These are phyloP conservation scores for Progne subis DNA, from an alignment of 2,113 vertebrate species.

Conservation along the genomic window DNA sequence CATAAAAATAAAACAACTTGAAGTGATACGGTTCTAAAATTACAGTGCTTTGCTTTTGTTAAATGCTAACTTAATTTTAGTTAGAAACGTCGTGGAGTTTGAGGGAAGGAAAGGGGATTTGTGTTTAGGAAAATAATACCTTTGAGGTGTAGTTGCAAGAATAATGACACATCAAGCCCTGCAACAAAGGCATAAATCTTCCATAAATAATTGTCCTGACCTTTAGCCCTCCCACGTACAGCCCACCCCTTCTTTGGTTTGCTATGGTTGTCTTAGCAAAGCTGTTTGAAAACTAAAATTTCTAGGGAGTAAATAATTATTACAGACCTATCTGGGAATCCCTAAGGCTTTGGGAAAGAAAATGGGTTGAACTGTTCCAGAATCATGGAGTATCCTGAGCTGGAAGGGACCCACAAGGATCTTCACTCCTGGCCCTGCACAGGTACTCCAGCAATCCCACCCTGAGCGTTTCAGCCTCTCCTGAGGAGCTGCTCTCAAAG, in stretches of 20 bases:
- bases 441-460: neutral
- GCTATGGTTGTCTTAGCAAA: neutral
- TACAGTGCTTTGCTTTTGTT: neutral
- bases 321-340: neutral
- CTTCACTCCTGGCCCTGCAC: neutral
- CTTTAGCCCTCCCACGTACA: neutral
- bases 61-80: slow-evolving; percentile 12
- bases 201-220: neutral
- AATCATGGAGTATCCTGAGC: neutral
- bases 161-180: neutral
- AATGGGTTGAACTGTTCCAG: neutral
- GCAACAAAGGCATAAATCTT: neutral
- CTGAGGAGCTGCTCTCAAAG: neutral
- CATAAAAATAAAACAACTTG: slow-evolving; percentile 32
- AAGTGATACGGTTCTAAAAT: slow-evolving; percentile 41
- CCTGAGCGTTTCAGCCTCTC: neutral
- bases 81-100: neutral
- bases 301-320: neutral
- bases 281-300: neutral
- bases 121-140: neutral
- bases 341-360: neutral
- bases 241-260: neutral
- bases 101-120: neutral
- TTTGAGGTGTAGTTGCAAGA: neutral
- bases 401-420: neutral